Base-by-base conservation (phyloP, 2,797 vertebrate genomes). In the Apogon hyalosoma region DNA sequence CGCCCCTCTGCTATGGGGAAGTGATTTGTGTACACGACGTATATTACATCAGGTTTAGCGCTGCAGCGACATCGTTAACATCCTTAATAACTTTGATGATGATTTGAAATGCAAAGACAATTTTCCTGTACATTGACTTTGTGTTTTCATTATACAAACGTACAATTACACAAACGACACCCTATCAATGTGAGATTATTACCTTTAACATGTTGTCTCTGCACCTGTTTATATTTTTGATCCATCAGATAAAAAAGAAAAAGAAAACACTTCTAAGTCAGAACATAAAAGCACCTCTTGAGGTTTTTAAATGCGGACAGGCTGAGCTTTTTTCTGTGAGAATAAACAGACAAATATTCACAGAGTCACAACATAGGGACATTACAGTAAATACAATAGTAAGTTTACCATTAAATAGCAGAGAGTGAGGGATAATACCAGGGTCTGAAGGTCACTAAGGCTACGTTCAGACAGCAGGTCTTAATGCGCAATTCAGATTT, bases 21-120 rank as follows among this genome's bases (percentile, higher is more conserved):
- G 24, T 63, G 48, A 62, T 71, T 31, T 50, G n/a, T 53, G 24
- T 21, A 52, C 42, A 58, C 12, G 38, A 70, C 42, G 51, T 66
- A 63, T 33, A 42, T n/a, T 73, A 11, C 10, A 71, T 80, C 39
- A 79, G 72, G 70, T 63, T 60, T 18, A 68, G 49, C 69, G 51
- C 56, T 73, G 45, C 41, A 36, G 4, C 52, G 65, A 42, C 47
- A 46, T 13, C 31, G 46, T 57, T 50, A 73, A 58, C 46, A 55
- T 28, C 52, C 7, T 46, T 51, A 24, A 70, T 60, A 52, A 63
- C 19, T 7, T 12, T 48, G 9, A 36, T 28, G 49, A 69, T 11
- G 61, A 53, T 57, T 11, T 2, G 57, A 49, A 33, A 71, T 18
- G 15, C 19, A 61, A 19, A 64, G 50, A 49, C 41, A 6, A 24